phyloP scores from a whole-genome alignment of 2,797 vertebrate species.

The Melanotaenia nigrans region DNA sequence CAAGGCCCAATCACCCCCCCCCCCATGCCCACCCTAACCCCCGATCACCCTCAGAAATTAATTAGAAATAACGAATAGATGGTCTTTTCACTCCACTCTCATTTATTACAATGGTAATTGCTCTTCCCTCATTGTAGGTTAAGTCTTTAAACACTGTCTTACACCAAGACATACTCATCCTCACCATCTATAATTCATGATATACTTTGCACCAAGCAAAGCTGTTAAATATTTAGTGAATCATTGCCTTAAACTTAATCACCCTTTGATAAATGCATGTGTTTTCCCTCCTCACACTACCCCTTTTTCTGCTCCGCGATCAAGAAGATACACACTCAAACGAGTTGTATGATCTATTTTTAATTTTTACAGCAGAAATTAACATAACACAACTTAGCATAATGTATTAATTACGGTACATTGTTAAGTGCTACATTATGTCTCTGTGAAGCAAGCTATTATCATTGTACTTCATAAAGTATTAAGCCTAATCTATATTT shows the following conservation, averaged over 20 bases:
- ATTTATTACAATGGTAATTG: slow-evolving; percentile 88
- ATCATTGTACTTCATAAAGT: slow-evolving; percentile 82
- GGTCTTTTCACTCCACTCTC: slow-evolving; percentile 75
- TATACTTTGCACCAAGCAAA: slow-evolving; percentile 89
- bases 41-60: slow-evolving; percentile 83
- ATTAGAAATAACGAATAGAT: slow-evolving; percentile 87
- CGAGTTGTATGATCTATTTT: slow-evolving; percentile 82
- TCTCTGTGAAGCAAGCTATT: slow-evolving; percentile 80
- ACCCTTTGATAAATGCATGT: slow-evolving; percentile 84
- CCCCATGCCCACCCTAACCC: slow-evolving; percentile 6
- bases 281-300: slow-evolving; percentile 61
- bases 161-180: slow-evolving; percentile 86
- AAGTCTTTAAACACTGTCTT: slow-evolving; percentile 88
- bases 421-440: slow-evolving; percentile 79
- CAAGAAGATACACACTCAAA: slow-evolving; percentile 74
- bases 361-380: slow-evolving; percentile 80
- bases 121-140: slow-evolving; percentile 87
- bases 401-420: slow-evolving; percentile 84
- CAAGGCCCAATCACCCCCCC: slow-evolving; percentile 49
- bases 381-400: slow-evolving; percentile 81
- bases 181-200: slow-evolving; percentile 87
- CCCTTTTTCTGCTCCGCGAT: slow-evolving; percentile 70
- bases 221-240: slow-evolving; percentile 91
- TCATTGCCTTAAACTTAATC: slow-evolving; percentile 88
- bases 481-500: slow-evolving; percentile 83